Base-by-base conservation (phyloP, 2,797 vertebrate genomes). In the Mormyrops attenuatus region DNA sequence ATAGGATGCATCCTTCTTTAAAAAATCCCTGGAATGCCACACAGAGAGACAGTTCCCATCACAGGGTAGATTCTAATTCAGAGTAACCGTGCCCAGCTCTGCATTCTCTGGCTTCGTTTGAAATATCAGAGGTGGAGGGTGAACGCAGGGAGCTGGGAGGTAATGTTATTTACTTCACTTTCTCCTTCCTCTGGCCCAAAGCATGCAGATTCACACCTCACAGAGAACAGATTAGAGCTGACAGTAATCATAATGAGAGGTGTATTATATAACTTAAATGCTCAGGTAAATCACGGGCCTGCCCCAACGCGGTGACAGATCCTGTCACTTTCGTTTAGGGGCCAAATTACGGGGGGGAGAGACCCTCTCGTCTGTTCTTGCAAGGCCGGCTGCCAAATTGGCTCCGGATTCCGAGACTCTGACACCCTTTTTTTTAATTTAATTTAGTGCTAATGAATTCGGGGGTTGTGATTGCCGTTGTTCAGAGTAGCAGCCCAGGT, bases 221-320 rank as follows among this genome's bases (percentile, higher is more conserved):
- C 92, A 87, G 90, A 90, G 53, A 91, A 90, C 92, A 92, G 91
- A 93, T 94, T 94, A 92, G 91, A 93, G 91, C 90, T 93, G 93
- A 93, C 93, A 93, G 92, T 93, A 92, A 93, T 93, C 93, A 92
- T 93, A 92, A 94, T 92, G 91, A 91, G 93, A 92, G 91, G 90
- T 91, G 91, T 93, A 91, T 94, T 94, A 93, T 93, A 93, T 94
- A 94, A 93, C 92, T 92, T 93, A 91, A 90, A 91, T 92, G 91
- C 92, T 93, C 93, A 94, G 93, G 93, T 93, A 93, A 93, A 92
- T 92, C 90, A 90, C 90, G 66, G 80, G 89, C 89, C 89, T 89
- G 86, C 73, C 91, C 89, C 90, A 87, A 66, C 34, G 73, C 88
- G 66, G 82, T 93, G 92, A 93, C 92, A 94, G 92, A 93, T 92